Base-by-base conservation (phyloP, 64 coral and sea anemone species). In the Montipora capricornis region DNA sequence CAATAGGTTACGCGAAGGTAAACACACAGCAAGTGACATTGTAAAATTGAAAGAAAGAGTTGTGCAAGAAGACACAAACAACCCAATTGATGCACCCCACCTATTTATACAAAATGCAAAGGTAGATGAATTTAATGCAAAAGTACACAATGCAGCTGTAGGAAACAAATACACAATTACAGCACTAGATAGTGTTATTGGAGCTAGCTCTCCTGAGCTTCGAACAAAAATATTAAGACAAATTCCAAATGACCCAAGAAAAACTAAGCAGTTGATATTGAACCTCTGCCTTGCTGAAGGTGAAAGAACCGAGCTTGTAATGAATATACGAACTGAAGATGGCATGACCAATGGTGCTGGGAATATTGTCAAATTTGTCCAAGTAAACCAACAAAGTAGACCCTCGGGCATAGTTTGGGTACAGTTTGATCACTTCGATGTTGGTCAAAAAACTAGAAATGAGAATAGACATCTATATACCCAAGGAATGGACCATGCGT, bases 391-490 rank as follows among this genome's bases (percentile, higher is more conserved):
- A 62, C 60, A 8, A 62, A 15, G 12, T 10, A 55, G 17, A 88
- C 75, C 84, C 53, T 79, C 83, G 5, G 92, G 92, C 46, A 20
- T 79, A 17, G 76, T 93, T 13, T 94, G 60, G 60, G 60, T 62
- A 14, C 60, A 62, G 12, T 62, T 94, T 94, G 92, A 89, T 37
- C 78, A 94, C 11, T 0, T 4, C 4, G 52, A 89, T 73, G 77
- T 89, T 74, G 92, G 76, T 4, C 10, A 58, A 2, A 94, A 71
- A 71, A 89, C 86, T n/a, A 68, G 78, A 50, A 47, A 80, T 44
- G 92, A 94, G 82, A 93, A 93, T 48, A 93, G 74, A 88, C 20
- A 79, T n/a, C 49, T 93, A 3, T 93, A 93, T 80, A 66, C n/a
- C 5, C 47, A 26, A 20, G 53, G n/a, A 60, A 62, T 82, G 44